Base-by-base conservation (phyloP, 2,797 vertebrate genomes). In the Neosilurus hyrtlii region DNA sequence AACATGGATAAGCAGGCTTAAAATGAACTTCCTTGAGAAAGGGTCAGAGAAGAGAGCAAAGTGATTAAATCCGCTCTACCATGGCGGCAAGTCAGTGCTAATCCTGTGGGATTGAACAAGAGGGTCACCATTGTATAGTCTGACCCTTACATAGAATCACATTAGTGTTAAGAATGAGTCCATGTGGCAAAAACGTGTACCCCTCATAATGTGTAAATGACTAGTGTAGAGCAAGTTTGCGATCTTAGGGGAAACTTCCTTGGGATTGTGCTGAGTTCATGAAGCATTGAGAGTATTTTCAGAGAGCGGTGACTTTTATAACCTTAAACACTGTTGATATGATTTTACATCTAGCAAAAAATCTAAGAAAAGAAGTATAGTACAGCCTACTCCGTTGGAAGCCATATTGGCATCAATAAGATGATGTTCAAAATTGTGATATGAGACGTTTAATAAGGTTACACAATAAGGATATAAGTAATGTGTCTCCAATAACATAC, bases 91-190 rank as follows among this genome's bases (percentile, higher is more conserved):
- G 77, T 77, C 76, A 81, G 67, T 12, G 11, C 79, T 88, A 86
- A 88, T 87, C 84, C 86, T 62, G 35, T 73, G 73, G 83, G 86
- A 82, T 85, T 86, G 81, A 88, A 82, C 81, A 68, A 73, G 24
- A 76, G 51, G 79, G 84, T 72, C 78, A 81, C 77, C 72, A 79
- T 77, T 83, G 72, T 72, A 72, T 83, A 77, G 68, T 9, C 68
- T 84, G 76, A 66, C 77, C 68, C 37, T 72, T 49, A 54, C 24
- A 26, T 26, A 49, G 12, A 26, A 63, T 51, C 54, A 78, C 20
- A 82, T 77, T 63, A 78, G 49, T 61, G 8, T 35, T 67, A 43
- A 66, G 51, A 56, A 84, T 73, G 43, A n/a, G 43, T 65, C 24
- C 16, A 56, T 49, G 52, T 56, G 65, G 65, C 30, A 59, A 59